phyloP scores from a whole-genome alignment of 2,888 invertebrate species.

The Parnassius apollo region DNA sequence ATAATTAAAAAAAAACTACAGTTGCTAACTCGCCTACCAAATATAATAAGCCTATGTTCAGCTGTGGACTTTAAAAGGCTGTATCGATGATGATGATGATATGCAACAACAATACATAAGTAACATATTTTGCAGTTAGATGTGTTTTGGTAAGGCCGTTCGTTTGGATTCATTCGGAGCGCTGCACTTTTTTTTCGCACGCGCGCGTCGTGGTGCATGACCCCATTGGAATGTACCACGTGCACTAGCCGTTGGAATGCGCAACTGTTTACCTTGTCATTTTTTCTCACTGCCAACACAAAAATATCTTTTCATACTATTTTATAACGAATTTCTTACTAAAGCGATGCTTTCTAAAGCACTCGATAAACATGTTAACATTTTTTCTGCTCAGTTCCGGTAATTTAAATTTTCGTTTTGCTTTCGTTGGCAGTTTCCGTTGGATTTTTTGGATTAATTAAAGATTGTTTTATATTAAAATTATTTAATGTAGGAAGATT shows the following conservation, averaged over 20 bases:
- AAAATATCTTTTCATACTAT: constrained; percentile 75
- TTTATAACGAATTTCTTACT: constrained; percentile 72
- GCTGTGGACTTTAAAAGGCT: too few species aligned
- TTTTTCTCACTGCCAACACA: constrained; percentile 64
- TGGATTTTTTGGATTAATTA: constrained; percentile 16
- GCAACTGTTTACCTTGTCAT: constrained; percentile 76
- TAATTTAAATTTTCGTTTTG: constrained; percentile 19
- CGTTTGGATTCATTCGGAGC: constrained; percentile 37
- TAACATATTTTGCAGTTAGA: constrained; percentile 2
- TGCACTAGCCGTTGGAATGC: constrained; percentile 77
- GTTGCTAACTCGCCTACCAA: too few species aligned
- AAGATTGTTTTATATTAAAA: constrained; percentile 6
- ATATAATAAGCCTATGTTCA: too few species aligned
- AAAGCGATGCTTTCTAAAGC: constrained; percentile 35
- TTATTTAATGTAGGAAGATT: neutral
- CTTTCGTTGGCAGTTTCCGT: constrained; percentile 1
- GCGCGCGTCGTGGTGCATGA: constrained; percentile 74
- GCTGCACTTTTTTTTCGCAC: constrained; percentile 74
- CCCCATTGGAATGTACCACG: constrained; percentile 79
- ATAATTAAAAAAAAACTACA: too few species aligned
- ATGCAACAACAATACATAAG: neutral
- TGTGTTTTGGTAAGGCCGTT: constrained; percentile 6
- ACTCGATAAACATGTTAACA: constrained; percentile 48
- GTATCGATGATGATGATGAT: too few species aligned
- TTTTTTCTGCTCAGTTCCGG: constrained; percentile 49